Percentiles rank a stretch among this genome's conserved stretches.
These are phyloP conservation scores for Girardia tigrina DNA, from an alignment of 2,888 invertebrate genomes.

Conservation along the genomic window DNA sequence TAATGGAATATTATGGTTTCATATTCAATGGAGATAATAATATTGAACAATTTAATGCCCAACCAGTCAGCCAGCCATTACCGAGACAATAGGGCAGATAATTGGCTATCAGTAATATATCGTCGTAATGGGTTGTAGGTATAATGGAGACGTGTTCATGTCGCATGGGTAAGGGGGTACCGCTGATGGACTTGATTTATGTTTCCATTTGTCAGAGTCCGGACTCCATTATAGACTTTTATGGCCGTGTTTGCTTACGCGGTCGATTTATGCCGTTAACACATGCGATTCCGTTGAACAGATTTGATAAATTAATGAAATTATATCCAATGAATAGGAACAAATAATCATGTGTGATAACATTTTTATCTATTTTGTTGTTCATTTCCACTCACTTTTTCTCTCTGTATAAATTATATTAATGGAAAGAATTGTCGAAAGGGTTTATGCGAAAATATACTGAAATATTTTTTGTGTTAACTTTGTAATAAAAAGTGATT, in stretches of 20 bases:
- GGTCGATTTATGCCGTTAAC: not conserved
- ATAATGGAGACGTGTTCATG: not conserved
- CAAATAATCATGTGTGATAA: not conserved
- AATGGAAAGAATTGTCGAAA: no score
- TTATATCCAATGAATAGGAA: not conserved
- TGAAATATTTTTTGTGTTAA: no score
- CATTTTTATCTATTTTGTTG: no score
- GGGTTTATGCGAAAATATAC: no score
- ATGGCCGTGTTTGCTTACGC: not conserved
- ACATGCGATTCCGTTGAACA: not conserved
- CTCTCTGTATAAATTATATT: no score
- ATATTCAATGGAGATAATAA: not conserved
- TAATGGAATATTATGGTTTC: not conserved
- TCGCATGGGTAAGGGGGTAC: no score
- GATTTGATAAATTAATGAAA: not conserved
- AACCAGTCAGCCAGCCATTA: slow-evolving; percentile 19
- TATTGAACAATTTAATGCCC: not conserved
- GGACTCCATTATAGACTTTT: slow-evolving; percentile 13
- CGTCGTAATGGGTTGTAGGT: not conserved
- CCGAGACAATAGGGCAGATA: not conserved
- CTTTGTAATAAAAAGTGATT: no score
- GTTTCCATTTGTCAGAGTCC: not conserved
- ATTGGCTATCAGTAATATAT: slow-evolving; percentile 1
- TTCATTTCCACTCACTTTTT: no score
- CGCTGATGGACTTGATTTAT: slow-evolving; percentile 19